phyloP scores from a whole-genome alignment of 2,113 vertebrate species.

The Pandion haliaetus region DNA sequence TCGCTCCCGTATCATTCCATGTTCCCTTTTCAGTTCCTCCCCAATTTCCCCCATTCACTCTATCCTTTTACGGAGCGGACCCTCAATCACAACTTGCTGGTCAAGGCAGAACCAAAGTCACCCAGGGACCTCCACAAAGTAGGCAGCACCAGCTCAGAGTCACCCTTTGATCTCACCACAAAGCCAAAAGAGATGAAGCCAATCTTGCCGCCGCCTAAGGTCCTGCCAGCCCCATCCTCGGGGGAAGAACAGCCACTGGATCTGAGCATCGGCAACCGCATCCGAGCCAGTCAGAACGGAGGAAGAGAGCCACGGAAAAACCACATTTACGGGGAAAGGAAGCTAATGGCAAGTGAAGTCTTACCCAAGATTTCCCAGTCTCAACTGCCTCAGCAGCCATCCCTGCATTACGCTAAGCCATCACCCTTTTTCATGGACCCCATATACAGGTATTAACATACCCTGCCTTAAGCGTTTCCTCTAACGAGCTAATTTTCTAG shows the following conservation, averaged over 20 bases:
- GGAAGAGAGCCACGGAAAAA: constrained; percentile 86
- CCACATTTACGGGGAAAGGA: constrained; percentile 86
- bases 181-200: constrained; percentile 91
- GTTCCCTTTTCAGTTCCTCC: constrained; percentile 96
- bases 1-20: constrained; percentile 93
- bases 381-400: constrained; percentile 86
- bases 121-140: constrained; percentile 90
- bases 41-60: constrained; percentile 93
- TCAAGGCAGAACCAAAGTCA: constrained; percentile 95
- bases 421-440: constrained; percentile 99
- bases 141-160: constrained; percentile 78
- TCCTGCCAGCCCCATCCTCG: constrained; percentile 60
- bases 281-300: constrained; percentile 87
- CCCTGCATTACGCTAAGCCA: constrained; percentile 97
- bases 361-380: constrained; percentile 80
- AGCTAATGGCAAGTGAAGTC: constrained; percentile 79
- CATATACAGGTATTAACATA: constrained; percentile 98
- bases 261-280: constrained; percentile 92
- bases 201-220: constrained; percentile 72
- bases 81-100: constrained; percentile 90
- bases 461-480: constrained; percentile 61
- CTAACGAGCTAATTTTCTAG: background rate
- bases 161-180: constrained; percentile 96
- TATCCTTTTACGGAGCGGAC: constrained; percentile 91
- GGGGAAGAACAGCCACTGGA: constrained; percentile 95